Base-by-base conservation (phyloP, 2,797 vertebrate species). In the Aselliscus stoliczkanus region DNA sequence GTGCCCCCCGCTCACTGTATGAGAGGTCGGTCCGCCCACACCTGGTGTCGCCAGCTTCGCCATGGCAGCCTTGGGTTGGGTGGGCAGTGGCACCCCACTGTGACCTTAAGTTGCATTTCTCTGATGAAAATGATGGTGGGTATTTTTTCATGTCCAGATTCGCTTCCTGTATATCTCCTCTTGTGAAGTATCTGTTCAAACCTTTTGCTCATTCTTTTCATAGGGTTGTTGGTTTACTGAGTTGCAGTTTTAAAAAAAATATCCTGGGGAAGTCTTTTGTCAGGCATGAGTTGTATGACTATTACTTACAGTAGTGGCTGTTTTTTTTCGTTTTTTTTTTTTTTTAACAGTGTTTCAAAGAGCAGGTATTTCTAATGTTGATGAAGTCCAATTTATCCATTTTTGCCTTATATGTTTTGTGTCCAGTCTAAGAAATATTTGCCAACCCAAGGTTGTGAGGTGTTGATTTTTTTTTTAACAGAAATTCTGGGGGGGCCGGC, bases 1-100 rank as follows among this genome's bases (percentile, higher is more conserved):
- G 42, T 5, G 2, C 5, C 8, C 25, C 17, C 42, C 25, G 2
- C 27, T 29, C 56, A 5, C 42, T 7, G 10, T 31, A 12, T 58
- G 37, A 58, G n/a, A 11, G 27, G 11, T 25, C 29, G n/a, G 44
- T 34, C 62, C 1, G 2, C 2, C 42, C 2, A 0, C 37, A 20
- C n/a, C 4, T 29, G 14, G 10, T 50, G 47, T 50, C 47, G 15
- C 15, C 11, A 4, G 29, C 29, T 50, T 62, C 4, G 21, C 0
- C 0, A 4, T 0, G 7, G 25, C 11, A 18, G 77, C 60, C 20
- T 1, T 9, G 44, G 31, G 4, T 0, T 42, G 34, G 34, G 7
- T 21, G 37, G 0, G 27, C 6, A 29, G 14, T 1, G 29, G 56
- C 64, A 12, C 15, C 34, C 27, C 14, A 2, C 1, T 39, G 42